Conservation (phyloP, 2,888 invertebrate species). For the Thymelicus acteon region DNA sequence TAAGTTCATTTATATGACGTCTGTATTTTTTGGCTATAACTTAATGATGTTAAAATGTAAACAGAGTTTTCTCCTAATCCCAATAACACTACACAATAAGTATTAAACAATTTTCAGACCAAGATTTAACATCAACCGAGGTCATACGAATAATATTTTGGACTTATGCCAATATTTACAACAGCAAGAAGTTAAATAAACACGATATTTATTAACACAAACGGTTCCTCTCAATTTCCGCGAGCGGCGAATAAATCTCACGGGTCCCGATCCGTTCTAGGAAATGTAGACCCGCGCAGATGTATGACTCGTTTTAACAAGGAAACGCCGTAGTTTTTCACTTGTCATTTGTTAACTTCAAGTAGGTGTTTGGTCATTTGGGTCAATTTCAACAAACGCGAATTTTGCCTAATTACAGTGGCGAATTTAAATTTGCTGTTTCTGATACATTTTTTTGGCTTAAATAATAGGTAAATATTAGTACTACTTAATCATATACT, state of each 20-base stretch:
- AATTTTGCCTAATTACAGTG: too few species aligned
- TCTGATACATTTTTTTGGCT: too few species aligned
- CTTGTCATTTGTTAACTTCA: constrained; percentile 43
- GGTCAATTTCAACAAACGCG: too few species aligned
- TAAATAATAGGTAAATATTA: too few species aligned
- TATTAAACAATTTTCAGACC: not conserved
- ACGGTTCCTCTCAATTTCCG: constrained; percentile 71
- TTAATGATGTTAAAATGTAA: too few species aligned
- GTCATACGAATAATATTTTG: constrained; percentile 5
- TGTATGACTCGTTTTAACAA: constrained; percentile 74
- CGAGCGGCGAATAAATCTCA: constrained; percentile 70
- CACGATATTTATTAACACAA: constrained; percentile 47
- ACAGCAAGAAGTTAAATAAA: constrained; percentile 18
- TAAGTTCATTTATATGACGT: too few species aligned
- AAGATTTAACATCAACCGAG: not conserved
- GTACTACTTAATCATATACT: too few species aligned
- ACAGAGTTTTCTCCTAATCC: not conserved
- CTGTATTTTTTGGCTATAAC: too few species aligned
- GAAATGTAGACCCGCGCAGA: constrained; percentile 73
- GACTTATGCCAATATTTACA: constrained; percentile 4
- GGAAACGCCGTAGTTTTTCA: constrained; percentile 80
- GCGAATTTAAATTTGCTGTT: too few species aligned
- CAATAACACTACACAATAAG: not conserved
- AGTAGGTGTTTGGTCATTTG: constrained; percentile 1
- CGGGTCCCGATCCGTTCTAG: constrained; percentile 59